phyloP scores from a whole-genome alignment of 2,888 invertebrate species.

The Aphidoletes aphidimyza region DNA sequence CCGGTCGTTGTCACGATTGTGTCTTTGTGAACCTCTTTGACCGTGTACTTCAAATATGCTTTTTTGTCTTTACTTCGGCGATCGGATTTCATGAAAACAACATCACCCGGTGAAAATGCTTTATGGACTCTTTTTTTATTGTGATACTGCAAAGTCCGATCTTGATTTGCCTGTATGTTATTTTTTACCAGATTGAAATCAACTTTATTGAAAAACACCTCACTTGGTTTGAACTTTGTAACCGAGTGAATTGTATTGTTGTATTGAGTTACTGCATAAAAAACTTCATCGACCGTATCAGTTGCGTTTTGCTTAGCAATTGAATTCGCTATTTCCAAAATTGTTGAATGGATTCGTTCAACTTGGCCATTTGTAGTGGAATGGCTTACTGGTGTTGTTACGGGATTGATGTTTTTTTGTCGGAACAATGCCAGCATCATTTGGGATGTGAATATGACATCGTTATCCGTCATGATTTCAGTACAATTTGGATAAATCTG shows the following conservation, averaged over 20 bases:
- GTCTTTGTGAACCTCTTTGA: constrained; percentile 43
- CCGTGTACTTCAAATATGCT: neutral
- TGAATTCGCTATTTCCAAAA: constrained; percentile 1
- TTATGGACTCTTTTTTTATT: constrained; percentile 53
- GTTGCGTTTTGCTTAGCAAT: constrained; percentile 8
- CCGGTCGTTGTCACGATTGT: constrained; percentile 6
- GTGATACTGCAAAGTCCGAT: neutral
- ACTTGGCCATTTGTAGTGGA: constrained; percentile 54
- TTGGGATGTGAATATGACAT: neutral
- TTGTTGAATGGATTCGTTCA: constrained; percentile 53
- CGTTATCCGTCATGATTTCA: constrained; percentile 48
- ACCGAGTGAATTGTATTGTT: constrained; percentile 55
- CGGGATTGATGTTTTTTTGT: neutral
- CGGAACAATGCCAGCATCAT: neutral
- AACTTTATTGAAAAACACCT: constrained; percentile 25
- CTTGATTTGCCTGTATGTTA: neutral
- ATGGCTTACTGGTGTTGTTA: neutral
- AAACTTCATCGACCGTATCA: neutral
- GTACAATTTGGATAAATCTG: neutral
- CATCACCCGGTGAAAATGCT: neutral
- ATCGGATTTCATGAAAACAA: neutral
- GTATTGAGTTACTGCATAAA: neutral
- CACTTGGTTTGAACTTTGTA: neutral
- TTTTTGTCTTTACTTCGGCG: neutral
- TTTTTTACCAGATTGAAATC: neutral